Evolutionary conservation across 2,797 vertebrate genomes (phyloP).

Genomic region (Cirrhinus mrigala): DNA sequence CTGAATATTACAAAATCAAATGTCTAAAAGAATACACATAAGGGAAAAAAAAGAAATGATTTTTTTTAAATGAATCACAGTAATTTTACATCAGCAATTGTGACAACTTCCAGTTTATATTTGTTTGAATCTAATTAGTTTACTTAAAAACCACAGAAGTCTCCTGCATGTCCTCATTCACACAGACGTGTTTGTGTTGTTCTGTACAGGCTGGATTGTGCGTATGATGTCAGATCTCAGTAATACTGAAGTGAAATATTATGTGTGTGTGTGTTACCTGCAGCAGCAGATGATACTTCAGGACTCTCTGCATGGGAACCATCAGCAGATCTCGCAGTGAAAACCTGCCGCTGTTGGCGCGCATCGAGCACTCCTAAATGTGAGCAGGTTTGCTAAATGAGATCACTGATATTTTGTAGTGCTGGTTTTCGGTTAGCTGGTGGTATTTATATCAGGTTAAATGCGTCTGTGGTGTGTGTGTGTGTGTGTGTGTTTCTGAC

Average conservation of each 20-base stretch:
- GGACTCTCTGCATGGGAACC: slow-evolving; percentile 93
- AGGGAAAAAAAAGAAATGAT: too few relatives aligned
- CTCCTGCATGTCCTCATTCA: too few relatives aligned
- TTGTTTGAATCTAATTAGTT: not conserved
- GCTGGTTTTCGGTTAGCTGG: not conserved
- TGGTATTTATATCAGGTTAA: not conserved
- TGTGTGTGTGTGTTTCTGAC: slow-evolving; percentile 65
- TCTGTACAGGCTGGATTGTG: not conserved
- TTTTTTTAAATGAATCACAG: not conserved
- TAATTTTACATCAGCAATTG: not conserved
- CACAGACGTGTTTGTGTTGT: not conserved
- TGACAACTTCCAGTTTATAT: not conserved
- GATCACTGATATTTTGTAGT: not conserved
- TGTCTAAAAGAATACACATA: too few relatives aligned
- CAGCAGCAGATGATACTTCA: slow-evolving; percentile 91
- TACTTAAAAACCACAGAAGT: not conserved
- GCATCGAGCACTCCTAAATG: slow-evolving; percentile 88
- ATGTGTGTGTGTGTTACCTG: slow-evolving; percentile 77
- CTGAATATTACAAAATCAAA: not conserved
- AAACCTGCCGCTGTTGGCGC: slow-evolving; percentile 90
- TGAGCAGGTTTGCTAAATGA: not conserved
- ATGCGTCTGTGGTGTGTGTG: slow-evolving; percentile 19
- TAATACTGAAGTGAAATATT: not conserved
- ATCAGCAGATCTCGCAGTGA: slow-evolving; percentile 90
- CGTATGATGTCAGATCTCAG: not conserved